Base-by-base conservation (phyloP, 1,140 invertebrate species). In the Bombus fervidus region DNA sequence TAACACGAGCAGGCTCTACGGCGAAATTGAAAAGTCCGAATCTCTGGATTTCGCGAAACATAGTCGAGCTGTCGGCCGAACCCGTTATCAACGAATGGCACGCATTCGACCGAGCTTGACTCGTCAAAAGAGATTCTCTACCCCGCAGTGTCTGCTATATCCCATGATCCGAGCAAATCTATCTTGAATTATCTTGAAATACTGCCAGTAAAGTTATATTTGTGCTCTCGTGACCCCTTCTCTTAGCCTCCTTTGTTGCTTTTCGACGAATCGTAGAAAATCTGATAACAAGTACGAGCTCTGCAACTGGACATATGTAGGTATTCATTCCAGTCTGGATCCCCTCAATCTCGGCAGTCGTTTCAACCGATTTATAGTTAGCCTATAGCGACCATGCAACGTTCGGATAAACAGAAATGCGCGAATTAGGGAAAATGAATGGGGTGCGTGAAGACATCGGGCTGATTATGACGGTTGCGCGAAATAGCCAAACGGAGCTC, bases 61-160 rank as follows among this genome's bases (percentile, higher is more conserved):
- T 85, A 74, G 88, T 59, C 80, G 83, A 83, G 83, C 77, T 88
- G 89, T 82, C 87, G 76, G 13, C 37, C 77, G 69, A 81, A 66
- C 71, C 82, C 82, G 87, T 91, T 91, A 91, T 91, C 90, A 91
- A 89, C 90, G 85, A 91, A 89, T 76, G 90, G 88, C 90, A 91
- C 90, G 87, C 90, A 91, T 91, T 91, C 90, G 90, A 91, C 90
- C 89, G 82, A 83, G 90, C 90, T 88, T 84, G 81, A 85, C 90
- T 86, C 90, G 87, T 91, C 90, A 91, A 91, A 91, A 91, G 90
- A 86, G 90, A 91, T 91, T 68, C 87, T 81, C 84, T 71, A 53
- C 75, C 79, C 53, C 89, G 73, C 75, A 71, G 81, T 86, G 66
- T 34, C 31, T 62, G 28, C 64, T 87, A 90, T 85, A 90, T 90